A percentile compares a stretch with the other conserved stretches of the same genome.
Evolutionary conservation across 1,140 invertebrate species (phyloP).

Genomic region (Aculops lycopersici): DNA sequence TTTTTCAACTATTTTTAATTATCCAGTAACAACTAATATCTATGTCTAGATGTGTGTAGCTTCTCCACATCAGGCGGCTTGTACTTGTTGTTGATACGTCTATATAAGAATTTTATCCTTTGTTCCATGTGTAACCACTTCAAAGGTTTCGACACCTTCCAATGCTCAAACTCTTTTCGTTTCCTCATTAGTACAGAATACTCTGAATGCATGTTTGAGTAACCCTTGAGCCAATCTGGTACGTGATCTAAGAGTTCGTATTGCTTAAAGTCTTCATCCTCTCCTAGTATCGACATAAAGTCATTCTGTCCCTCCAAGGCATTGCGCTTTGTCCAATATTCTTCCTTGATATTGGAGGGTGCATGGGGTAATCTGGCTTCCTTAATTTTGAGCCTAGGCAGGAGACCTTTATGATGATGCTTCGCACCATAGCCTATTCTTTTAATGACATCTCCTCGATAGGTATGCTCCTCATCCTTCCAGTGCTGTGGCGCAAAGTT

Average conservation of each 20-base stretch:
- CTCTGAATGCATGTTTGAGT: slow-evolving; percentile 49
- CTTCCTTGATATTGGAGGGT: slow-evolving; percentile 29
- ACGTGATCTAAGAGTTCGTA: slow-evolving; percentile 43
- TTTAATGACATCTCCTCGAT: background rate
- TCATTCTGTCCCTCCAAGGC: slow-evolving; percentile 79
- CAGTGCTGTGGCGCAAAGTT: no score
- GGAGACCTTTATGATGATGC: slow-evolving; percentile 4
- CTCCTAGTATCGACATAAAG: slow-evolving; percentile 68
- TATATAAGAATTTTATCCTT: slow-evolving; percentile 34
- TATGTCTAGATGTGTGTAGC: background rate
- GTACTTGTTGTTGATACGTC: slow-evolving; percentile 27
- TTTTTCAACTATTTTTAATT: no score
- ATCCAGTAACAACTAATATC: no score
- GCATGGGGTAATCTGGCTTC: slow-evolving; percentile 24
- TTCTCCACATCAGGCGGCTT: slow-evolving; percentile 4
- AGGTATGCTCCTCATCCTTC: no score
- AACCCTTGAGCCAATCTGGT: slow-evolving; percentile 50
- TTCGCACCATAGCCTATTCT: slow-evolving; percentile 3
- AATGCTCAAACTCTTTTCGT: slow-evolving; percentile 25
- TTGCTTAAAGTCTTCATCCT: slow-evolving; percentile 41
- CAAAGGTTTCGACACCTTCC: slow-evolving; percentile 28
- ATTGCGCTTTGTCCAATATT: slow-evolving; percentile 31
- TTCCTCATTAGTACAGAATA: slow-evolving; percentile 36
- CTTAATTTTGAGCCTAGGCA: slow-evolving; percentile 16
- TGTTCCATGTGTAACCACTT: slow-evolving; percentile 39